Conservation (phyloP, 2,888 invertebrate species). For the Ariolimax columbianus region DNA sequence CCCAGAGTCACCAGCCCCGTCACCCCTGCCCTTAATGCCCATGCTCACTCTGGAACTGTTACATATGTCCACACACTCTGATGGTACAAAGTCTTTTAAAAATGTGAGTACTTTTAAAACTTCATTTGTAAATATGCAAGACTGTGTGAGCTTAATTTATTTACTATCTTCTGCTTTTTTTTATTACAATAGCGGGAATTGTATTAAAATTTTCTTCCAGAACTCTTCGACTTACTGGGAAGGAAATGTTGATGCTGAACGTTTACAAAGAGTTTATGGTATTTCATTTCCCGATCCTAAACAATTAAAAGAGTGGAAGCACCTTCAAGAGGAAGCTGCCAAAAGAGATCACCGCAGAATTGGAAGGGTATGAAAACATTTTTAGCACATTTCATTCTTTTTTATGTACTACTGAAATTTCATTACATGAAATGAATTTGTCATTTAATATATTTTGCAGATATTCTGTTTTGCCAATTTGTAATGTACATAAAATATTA, state of each 20-base stretch:
- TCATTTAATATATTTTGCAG: too few species aligned
- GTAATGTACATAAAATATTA: too few species aligned
- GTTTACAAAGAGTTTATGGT: constrained; percentile 94
- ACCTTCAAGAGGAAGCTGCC: constrained; percentile 97
- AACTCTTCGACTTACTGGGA: constrained; percentile 94
- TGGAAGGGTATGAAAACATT: constrained; percentile 83
- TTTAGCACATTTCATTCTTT: not conserved
- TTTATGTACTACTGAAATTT: too few species aligned
- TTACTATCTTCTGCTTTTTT: not conserved
- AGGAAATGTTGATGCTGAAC: constrained; percentile 95
- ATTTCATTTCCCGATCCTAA: constrained; percentile 98
- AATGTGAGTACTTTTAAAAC: not conserved
- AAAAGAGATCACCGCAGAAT: constrained; percentile 97
- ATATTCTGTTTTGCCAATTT: too few species aligned
- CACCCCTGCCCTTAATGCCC: too few species aligned
- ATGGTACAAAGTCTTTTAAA: not conserved
- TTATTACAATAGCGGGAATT: not conserved
- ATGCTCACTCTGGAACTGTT: too few species aligned
- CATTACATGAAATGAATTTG: too few species aligned
- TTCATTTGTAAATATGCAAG: not conserved
- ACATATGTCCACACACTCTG: too few species aligned
- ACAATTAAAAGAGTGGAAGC: constrained; percentile 97
- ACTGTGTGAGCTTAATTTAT: not conserved
- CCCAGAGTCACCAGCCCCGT: too few species aligned
- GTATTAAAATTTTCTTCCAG: constrained; percentile 63